These are phyloP conservation scores for Phyllotis vaccarum DNA, from an alignment of 2,797 vertebrate genomes.

Conservation along the genomic window DNA sequence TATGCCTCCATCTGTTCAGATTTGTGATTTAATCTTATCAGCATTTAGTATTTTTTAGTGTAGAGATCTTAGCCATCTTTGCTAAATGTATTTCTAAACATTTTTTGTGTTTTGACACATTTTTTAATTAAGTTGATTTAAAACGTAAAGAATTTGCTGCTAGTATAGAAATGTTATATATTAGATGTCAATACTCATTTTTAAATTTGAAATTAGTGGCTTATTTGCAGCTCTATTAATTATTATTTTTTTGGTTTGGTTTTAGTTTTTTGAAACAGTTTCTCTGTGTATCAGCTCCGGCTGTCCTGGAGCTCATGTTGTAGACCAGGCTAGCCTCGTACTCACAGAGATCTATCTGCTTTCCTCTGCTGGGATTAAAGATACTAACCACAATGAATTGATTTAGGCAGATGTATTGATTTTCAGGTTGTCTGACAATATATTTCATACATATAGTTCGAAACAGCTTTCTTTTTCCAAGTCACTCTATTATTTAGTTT, in stretches of 20 bases:
- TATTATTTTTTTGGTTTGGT: too few species aligned
- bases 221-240: neutral
- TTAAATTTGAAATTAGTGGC: conserved; percentile 3
- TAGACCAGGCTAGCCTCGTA: neutral
- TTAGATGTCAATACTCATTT: neutral
- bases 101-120: conserved; percentile 48
- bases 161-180: neutral
- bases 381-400: too few species aligned
- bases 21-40: neutral
- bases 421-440: conserved; percentile 33
- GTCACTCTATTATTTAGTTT: neutral
- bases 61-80: neutral
- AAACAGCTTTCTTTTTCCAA: neutral
- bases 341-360: neutral
- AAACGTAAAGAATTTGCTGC: neutral
- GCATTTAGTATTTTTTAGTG: neutral
- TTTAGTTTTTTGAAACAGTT: neutral
- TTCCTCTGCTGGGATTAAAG: neutral
- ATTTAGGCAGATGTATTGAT: neutral
- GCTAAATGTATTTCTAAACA: conserved; percentile 5
- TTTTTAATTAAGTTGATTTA: conserved; percentile 32
- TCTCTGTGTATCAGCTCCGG: neutral
- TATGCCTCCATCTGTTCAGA: neutral
- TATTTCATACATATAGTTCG: neutral
- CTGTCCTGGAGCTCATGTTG: neutral